Evolutionary conservation across 2,888 invertebrate genomes (phyloP).

Genomic region (Cephus rjabovi): DNA sequence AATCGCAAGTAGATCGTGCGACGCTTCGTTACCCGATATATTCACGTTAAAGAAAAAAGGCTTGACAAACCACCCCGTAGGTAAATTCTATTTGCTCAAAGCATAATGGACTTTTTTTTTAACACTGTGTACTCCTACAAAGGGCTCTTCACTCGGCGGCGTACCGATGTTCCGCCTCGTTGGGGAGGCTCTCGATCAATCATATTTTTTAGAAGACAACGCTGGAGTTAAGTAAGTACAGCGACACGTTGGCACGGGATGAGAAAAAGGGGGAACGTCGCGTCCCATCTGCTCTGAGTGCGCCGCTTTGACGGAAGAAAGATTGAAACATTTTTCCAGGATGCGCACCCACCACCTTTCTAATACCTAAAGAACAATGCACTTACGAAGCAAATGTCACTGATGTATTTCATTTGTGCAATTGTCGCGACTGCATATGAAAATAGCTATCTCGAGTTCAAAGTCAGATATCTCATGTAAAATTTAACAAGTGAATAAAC

Average conservation of each 20-base stretch:
- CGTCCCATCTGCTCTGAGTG: constrained; percentile 20
- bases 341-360: neutral
- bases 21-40: too few relatives aligned
- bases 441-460: too few relatives aligned
- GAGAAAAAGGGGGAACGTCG: constrained; percentile 20
- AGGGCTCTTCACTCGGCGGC: constrained; percentile 23
- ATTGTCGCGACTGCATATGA: too few relatives aligned
- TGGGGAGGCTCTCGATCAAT: constrained; percentile 30
- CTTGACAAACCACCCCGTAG: constrained; percentile 41
- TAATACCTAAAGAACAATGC: too few relatives aligned
- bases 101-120: constrained; percentile 40
- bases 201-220: constrained; percentile 44
- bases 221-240: constrained; percentile 39
- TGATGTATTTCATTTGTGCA: too few relatives aligned
- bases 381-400: too few relatives aligned
- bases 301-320: neutral
- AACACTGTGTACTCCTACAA: constrained; percentile 33
- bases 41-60: neutral
- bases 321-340: neutral
- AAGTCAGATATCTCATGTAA: too few relatives aligned
- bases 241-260: constrained; percentile 23
- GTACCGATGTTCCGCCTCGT: constrained; percentile 26
- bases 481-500: too few relatives aligned
- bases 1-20: too few relatives aligned
- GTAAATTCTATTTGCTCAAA: constrained; percentile 41